Conservation (phyloP, 1,140 invertebrate genomes). For the Eciton burchellii region DNA sequence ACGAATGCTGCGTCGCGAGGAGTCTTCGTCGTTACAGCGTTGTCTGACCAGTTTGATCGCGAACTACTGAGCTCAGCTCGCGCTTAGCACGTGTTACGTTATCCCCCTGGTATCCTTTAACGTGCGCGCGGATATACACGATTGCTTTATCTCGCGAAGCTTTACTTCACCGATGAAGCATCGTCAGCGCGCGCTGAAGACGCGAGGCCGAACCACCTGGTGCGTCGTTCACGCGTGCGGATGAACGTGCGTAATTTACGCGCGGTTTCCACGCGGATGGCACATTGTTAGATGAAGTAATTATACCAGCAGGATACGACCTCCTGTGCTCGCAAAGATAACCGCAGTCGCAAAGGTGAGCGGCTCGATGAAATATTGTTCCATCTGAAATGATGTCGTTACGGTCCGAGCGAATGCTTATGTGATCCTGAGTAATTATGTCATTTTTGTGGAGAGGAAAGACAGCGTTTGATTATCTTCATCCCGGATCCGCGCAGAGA, state of each 20-base stretch:
- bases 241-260: slow-evolving; percentile 51
- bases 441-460: neutral
- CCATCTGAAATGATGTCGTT: slow-evolving; percentile 36
- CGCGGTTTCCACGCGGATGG: slow-evolving; percentile 11
- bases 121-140: neutral
- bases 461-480: too few relatives aligned
- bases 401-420: neutral
- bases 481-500: neutral
- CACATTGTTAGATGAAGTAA: slow-evolving; percentile 60
- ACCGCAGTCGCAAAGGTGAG: slow-evolving; percentile 33
- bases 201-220: slow-evolving; percentile 39
- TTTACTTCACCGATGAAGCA: slow-evolving; percentile 20
- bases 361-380: slow-evolving; percentile 10
- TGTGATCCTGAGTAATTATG: slow-evolving; percentile 1
- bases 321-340: slow-evolving; percentile 48
- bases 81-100: neutral
- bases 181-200: slow-evolving; percentile 2
- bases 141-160: slow-evolving; percentile 62
- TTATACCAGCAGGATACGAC: slow-evolving; percentile 59
- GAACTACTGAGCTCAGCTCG: slow-evolving; percentile 29
- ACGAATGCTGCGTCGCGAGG: neutral
- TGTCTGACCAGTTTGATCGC: slow-evolving; percentile 37
- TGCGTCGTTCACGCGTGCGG: neutral
- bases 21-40: neutral
- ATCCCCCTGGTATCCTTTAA: slow-evolving; percentile 20